phyloP scores from a whole-genome alignment of 1,140 invertebrate species.

The roundworm (Caenorhabditis elegans) region WBcel235 BX284603.4:1472001-1472500 shows the following conservation, averaged over 20 bases:
- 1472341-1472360: slow-evolving; percentile 90
- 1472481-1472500: no score
- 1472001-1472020: no score
- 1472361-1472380: slow-evolving; percentile 83
- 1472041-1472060: no score
- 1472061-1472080: no score
- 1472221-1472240: slow-evolving; percentile 87
- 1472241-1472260: slow-evolving; percentile 94
- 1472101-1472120: no score
- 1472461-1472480: no score
- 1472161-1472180: no score
- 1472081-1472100: no score
- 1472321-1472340: slow-evolving; percentile 78
- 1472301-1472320: slow-evolving; percentile 70
- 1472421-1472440: no score
- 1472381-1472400: slow-evolving; percentile 77
- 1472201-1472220: slow-evolving; percentile 81
- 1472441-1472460: background rate
- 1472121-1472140: no score
- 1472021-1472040: no score
- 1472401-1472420: background rate
- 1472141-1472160: no score
- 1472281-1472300: slow-evolving; percentile 92
- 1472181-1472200: background rate
- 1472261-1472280: slow-evolving; percentile 94